Percentiles rank a stretch among this genome's conserved stretches.
Conservation (phyloP, 2,113 vertebrate genomes). For the Excalfactoria chinensis region DNA sequence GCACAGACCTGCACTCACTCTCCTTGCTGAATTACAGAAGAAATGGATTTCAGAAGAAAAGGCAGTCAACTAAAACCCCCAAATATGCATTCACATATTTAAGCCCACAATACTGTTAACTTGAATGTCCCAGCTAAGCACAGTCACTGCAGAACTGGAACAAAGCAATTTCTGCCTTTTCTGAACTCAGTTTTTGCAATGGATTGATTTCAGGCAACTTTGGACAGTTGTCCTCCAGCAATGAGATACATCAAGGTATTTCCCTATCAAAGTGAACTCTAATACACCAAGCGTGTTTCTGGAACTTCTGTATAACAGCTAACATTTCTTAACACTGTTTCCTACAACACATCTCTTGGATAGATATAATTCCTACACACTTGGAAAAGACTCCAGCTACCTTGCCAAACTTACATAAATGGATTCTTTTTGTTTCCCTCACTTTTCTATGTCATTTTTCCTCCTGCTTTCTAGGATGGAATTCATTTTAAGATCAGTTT, state of each 20-base stretch:
- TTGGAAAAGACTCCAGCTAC: constrained; percentile 21
- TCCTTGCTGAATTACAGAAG: background rate
- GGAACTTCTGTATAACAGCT: constrained; percentile 23
- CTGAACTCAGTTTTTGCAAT: background rate
- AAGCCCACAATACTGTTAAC: background rate
- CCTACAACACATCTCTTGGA: background rate
- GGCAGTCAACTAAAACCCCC: background rate
- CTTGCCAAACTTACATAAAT: background rate
- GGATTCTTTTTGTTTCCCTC: background rate
- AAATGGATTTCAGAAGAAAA: background rate
- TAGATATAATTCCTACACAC: background rate
- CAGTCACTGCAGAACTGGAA: background rate
- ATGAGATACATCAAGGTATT: background rate
- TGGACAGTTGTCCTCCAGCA: background rate
- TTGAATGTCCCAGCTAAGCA: background rate
- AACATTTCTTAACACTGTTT: constrained; percentile 14
- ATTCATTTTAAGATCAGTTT: background rate
- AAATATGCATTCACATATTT: background rate
- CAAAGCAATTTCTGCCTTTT: constrained; percentile 29
- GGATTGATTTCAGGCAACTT: background rate
- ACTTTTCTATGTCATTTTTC: background rate
- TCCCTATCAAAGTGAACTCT: background rate
- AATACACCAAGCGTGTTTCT: background rate
- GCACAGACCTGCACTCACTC: background rate
- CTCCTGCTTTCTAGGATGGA: background rate